phyloP scores from a whole-genome alignment of 2,888 invertebrate species.

The Trachelus troglodyta region DNA sequence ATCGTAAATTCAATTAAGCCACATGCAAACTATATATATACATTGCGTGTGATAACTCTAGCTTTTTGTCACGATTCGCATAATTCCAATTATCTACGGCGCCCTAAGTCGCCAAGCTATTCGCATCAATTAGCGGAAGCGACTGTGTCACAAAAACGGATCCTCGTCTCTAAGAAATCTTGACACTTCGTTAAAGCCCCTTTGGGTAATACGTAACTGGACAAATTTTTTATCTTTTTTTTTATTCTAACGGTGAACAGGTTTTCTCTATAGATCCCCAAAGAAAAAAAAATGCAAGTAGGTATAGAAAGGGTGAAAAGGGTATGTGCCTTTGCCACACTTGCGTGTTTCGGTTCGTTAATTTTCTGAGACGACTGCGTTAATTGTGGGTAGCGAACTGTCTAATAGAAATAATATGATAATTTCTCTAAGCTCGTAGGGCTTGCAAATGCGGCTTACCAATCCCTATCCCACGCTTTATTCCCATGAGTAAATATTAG shows the following conservation, averaged over 20 bases:
- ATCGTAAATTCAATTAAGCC: slow-evolving; percentile 59
- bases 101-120: slow-evolving; percentile 20
- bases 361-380: slow-evolving; percentile 57
- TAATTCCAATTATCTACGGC: slow-evolving; percentile 62
- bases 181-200: slow-evolving; percentile 46
- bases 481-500: slow-evolving; percentile 21
- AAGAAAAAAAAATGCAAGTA: slow-evolving; percentile 21
- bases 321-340: slow-evolving; percentile 14
- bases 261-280: slow-evolving; percentile 36
- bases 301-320: slow-evolving; percentile 26
- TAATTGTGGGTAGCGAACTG: slow-evolving; percentile 63
- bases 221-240: slow-evolving; percentile 15
- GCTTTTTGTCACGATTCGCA: slow-evolving; percentile 46
- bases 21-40: slow-evolving; percentile 27
- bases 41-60: slow-evolving; percentile 55
- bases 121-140: slow-evolving; percentile 60
- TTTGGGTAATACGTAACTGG: slow-evolving; percentile 33
- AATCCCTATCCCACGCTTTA: slow-evolving; percentile 11
- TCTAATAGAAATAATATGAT: slow-evolving; percentile 65
- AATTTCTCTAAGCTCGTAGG: slow-evolving; percentile 40
- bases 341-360: slow-evolving; percentile 56
- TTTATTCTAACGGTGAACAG: slow-evolving; percentile 42
- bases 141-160: slow-evolving; percentile 3
- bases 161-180: slow-evolving; percentile 36
- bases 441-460: neutral